These are phyloP conservation scores for Dasyornis broadbenti DNA, from an alignment of 2,113 vertebrate species.

Conservation along the genomic window DNA sequence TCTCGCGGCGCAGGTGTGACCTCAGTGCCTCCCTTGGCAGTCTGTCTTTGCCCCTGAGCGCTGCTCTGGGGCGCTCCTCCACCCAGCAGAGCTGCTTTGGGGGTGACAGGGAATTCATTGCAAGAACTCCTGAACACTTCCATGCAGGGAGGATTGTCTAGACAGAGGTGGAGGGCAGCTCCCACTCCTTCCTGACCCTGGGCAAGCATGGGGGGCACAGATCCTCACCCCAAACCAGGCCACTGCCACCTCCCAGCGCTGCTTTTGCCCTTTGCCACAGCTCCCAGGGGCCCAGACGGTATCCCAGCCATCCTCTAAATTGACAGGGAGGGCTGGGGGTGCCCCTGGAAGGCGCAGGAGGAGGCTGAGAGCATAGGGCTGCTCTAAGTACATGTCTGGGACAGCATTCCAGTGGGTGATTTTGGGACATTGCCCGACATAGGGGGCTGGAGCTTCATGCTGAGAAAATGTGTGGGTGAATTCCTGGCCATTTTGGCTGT, in stretches of 20 bases:
- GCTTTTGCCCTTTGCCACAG: not conserved
- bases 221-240: not conserved
- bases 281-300: fast-evolving
- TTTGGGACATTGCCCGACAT: not conserved
- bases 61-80: not conserved
- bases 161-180: not conserved
- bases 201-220: not conserved
- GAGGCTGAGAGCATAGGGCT: not conserved
- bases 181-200: not conserved
- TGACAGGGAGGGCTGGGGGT: not conserved
- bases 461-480: not conserved
- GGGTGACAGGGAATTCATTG: not conserved
- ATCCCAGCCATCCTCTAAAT: not conserved
- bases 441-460: not conserved
- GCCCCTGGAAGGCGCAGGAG: not conserved
- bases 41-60: not conserved
- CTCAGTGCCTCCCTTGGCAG: not conserved
- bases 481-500: not conserved
- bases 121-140: not conserved
- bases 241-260: not conserved
- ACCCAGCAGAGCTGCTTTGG: not conserved
- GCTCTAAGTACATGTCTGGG: not conserved
- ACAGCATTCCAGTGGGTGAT: not conserved
- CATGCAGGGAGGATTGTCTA: fast-evolving
- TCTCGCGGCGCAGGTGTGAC: not conserved